Conservation (phyloP, 2,113 vertebrate species). For the Naja naja region DNA sequence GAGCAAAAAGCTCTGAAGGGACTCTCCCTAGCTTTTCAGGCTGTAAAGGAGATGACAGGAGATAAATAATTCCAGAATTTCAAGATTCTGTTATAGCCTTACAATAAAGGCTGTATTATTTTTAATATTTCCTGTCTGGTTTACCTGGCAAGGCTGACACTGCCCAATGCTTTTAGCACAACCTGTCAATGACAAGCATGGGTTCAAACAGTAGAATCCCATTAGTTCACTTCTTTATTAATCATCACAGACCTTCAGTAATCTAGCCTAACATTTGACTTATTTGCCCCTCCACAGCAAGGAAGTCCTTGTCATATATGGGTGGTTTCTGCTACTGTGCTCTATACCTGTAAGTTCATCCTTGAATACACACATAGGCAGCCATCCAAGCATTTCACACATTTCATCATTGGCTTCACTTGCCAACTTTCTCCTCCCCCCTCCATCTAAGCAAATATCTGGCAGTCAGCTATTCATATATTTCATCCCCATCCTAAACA, state of each 20-base stretch:
- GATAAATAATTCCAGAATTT: too few relatives aligned
- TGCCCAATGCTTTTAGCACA: not conserved
- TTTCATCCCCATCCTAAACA: not conserved
- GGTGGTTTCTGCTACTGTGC: not conserved
- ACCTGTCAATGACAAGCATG: not conserved
- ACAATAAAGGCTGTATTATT: too few relatives aligned
- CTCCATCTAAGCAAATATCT: not conserved
- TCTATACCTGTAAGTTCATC: not conserved
- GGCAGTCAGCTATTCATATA: not conserved
- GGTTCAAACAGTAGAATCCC: not conserved
- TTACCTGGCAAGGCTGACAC: too few relatives aligned
- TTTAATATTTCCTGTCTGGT: too few relatives aligned
- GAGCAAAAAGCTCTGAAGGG: too few relatives aligned
- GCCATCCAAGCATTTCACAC: not conserved
- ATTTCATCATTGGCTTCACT: not conserved
- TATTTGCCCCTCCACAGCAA: not conserved
- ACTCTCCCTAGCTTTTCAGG: too few relatives aligned
- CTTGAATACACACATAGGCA: not conserved
- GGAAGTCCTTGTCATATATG: not conserved
- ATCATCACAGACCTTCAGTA: not conserved
- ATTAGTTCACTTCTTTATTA: not conserved
- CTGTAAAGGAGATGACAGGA: too few relatives aligned
- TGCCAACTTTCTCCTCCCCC: not conserved
- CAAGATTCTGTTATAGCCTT: too few relatives aligned
- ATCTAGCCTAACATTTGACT: not conserved